phyloP scores from a whole-genome alignment of 1,140 invertebrate species.

The Drosophila jambulina region DNA sequence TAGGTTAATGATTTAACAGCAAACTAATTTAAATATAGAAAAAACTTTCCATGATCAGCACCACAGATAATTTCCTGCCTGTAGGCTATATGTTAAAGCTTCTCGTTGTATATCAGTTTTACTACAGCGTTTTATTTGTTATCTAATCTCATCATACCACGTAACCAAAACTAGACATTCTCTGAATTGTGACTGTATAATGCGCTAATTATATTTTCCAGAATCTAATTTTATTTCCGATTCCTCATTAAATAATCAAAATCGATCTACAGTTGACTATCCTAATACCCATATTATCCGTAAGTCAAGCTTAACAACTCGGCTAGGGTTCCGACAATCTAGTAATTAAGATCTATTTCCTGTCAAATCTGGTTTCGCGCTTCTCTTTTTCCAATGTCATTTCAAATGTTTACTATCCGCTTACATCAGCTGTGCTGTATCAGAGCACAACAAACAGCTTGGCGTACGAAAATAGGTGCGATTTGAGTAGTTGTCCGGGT shows the following conservation, averaged over 20 bases:
- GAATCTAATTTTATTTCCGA: background rate
- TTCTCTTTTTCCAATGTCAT: constrained; percentile 6
- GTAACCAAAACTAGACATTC: background rate
- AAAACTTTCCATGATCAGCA: background rate
- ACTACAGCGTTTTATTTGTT: background rate
- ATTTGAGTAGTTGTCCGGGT: constrained; percentile 7
- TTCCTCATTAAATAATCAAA: background rate
- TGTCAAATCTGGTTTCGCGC: background rate
- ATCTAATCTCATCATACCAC: constrained; percentile 5
- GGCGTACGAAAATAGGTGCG: constrained; percentile 15
- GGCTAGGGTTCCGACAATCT: background rate
- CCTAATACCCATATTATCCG: background rate
- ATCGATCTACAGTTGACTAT: background rate
- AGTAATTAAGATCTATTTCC: constrained; percentile 9
- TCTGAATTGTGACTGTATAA: background rate
- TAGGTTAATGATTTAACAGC: too few relatives aligned
- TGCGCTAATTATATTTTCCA: constrained; percentile 1
- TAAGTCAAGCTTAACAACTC: background rate
- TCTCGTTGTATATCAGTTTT: background rate
- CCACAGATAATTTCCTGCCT: background rate
- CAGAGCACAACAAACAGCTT: constrained; percentile 17
- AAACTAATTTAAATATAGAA: too few relatives aligned
- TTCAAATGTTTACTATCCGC: constrained; percentile 8
- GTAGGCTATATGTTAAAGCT: background rate
- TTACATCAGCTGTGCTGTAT: constrained; percentile 24